Evolutionary conservation across 2,113 vertebrate genomes (phyloP).

Genomic region (Rhinoderma darwinii): DNA sequence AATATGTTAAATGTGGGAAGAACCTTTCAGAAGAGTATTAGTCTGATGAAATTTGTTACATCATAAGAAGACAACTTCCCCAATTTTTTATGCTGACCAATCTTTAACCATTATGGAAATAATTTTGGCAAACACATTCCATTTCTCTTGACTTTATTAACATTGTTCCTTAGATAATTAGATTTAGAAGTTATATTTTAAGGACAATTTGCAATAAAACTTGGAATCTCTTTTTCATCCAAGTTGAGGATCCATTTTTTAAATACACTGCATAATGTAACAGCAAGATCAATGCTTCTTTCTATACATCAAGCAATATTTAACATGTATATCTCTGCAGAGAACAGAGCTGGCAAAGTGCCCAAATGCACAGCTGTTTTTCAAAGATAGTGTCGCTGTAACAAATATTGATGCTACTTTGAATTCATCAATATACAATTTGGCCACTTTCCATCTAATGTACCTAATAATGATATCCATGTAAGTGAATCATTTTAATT

Average conservation of each 20-base stretch:
- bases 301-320: neutral
- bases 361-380: neutral
- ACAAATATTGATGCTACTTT: constrained; percentile 11
- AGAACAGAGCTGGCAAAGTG: neutral
- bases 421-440: constrained; percentile 7
- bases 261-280: neutral
- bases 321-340: neutral
- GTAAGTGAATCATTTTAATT: constrained; percentile 15
- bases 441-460: neutral
- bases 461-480: constrained; percentile 5
- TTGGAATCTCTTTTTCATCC: neutral
- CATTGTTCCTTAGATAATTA: neutral
- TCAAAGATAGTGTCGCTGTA: neutral
- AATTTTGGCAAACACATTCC: neutral
- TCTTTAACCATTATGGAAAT: neutral
- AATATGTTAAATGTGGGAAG: too few species aligned
- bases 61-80: neutral
- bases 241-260: neutral
- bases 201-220: neutral
- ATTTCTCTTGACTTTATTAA: neutral
- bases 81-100: neutral
- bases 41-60: neutral
- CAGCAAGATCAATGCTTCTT: constrained; percentile 2
- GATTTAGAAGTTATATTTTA: neutral
- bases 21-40: too few species aligned